A percentile compares a stretch with the other conserved stretches of the same genome.
Conservation (phyloP, 1,140 invertebrate species). For the Zaprionus capensis region DNA sequence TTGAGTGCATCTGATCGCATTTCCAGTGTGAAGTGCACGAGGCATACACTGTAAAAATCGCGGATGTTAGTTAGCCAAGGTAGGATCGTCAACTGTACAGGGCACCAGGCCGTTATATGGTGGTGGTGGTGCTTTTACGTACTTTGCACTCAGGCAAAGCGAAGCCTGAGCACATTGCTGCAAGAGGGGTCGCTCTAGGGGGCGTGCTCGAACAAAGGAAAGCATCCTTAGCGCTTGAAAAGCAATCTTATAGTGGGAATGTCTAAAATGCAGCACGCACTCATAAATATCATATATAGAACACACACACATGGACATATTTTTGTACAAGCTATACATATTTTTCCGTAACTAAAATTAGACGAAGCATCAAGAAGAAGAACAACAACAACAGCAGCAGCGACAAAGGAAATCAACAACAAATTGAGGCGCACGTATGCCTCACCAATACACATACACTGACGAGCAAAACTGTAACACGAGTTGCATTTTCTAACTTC, state of each 20-base stretch:
- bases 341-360: conserved; percentile 48
- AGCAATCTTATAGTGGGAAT: not conserved
- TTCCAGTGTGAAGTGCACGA: conserved; percentile 11
- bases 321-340: conserved; percentile 10
- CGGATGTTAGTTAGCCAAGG: not conserved
- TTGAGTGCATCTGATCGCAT: conserved; percentile 25
- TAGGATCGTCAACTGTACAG: conserved; percentile 32
- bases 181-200: conserved; percentile 5
- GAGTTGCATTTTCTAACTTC: too few species aligned
- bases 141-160: not conserved
- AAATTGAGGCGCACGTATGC: conserved; percentile 36
- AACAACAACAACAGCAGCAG: conserved; percentile 7
- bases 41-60: conserved; percentile 23
- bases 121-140: conserved; percentile 31
- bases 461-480: too few species aligned
- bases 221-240: conserved; percentile 20
- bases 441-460: conserved; percentile 26
- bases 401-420: conserved; percentile 48
- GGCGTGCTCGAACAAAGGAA: conserved; percentile 18
- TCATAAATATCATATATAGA: conserved; percentile 25
- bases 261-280: conserved; percentile 13
- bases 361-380: conserved; percentile 36
- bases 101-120: not conserved
- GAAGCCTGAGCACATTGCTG: conserved; percentile 7
- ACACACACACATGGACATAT: not conserved